These are phyloP conservation scores for Zophobas morio DNA, from an alignment of 1,140 invertebrate species.

Conservation along the genomic window DNA sequence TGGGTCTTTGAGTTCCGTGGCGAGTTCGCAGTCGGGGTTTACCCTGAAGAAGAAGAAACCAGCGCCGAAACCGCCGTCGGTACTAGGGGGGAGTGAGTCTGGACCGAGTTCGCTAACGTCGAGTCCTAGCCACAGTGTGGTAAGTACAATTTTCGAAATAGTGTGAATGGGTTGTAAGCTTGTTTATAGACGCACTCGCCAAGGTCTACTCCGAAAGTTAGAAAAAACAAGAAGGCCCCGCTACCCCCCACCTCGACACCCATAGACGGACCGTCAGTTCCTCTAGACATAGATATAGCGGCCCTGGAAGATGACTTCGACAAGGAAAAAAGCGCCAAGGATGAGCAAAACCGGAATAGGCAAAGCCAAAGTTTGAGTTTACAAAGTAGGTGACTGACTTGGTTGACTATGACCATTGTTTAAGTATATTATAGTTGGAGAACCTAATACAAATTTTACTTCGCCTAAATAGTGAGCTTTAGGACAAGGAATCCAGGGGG, in stretches of 20 bases:
- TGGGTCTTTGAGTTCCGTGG: slow-evolving; percentile 64
- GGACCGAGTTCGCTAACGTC: slow-evolving; percentile 60
- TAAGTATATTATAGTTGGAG: no score
- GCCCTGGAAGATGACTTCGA: slow-evolving; percentile 63
- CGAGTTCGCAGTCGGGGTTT: slow-evolving; percentile 67
- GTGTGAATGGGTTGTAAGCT: slow-evolving; percentile 8
- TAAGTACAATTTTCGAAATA: slow-evolving; percentile 60
- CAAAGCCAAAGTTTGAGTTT: slow-evolving; percentile 67
- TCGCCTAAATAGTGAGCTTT: no score
- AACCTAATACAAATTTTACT: no score
- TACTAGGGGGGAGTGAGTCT: slow-evolving; percentile 53
- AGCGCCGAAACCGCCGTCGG: slow-evolving; percentile 78
- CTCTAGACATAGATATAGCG: neutral
- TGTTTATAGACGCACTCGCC: slow-evolving; percentile 66
- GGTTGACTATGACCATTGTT: no score
- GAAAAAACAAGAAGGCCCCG: slow-evolving; percentile 73
- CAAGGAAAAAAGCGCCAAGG: slow-evolving; percentile 72
- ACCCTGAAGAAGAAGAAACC: slow-evolving; percentile 76
- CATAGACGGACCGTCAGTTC: slow-evolving; percentile 28
- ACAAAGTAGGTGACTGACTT: slow-evolving; percentile 41
- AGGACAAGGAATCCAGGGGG: no score
- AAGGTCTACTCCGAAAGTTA: slow-evolving; percentile 60
- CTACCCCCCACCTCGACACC: slow-evolving; percentile 69
- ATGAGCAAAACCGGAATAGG: slow-evolving; percentile 73
- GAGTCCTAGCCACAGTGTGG: slow-evolving; percentile 66